Evolutionary conservation across 2,113 vertebrate species (phyloP).

Genomic region (Syngnathoides biaculeatus): DNA sequence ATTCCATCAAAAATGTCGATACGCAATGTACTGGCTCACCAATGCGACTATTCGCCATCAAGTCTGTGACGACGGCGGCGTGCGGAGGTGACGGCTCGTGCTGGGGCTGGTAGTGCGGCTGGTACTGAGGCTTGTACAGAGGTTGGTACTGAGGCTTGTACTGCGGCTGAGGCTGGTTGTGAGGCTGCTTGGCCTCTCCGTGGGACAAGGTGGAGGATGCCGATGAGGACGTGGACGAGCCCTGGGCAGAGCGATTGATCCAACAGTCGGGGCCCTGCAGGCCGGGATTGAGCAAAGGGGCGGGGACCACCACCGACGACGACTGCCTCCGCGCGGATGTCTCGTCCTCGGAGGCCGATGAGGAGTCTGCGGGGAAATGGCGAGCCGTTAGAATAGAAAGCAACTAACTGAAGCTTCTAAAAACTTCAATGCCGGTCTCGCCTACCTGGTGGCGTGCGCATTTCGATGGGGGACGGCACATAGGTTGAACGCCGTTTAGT

Average conservation of each 20-base stretch:
- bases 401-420: neutral
- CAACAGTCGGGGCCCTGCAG: conserved; percentile 91
- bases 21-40: conserved; percentile 70
- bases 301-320: conserved; percentile 76
- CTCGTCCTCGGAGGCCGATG: conserved; percentile 95
- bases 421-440: neutral
- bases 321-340: conserved; percentile 83
- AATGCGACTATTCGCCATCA: conserved; percentile 75
- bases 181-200: conserved; percentile 83
- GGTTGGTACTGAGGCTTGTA: conserved; percentile 60
- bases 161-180: conserved; percentile 51
- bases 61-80: conserved; percentile 41
- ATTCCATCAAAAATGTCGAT: neutral
- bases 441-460: conserved; percentile 91
- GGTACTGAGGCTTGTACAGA: conserved; percentile 48
- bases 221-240: conserved; percentile 96
- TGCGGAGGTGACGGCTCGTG: conserved; percentile 34
- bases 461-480: conserved; percentile 87
- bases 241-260: conserved; percentile 94
- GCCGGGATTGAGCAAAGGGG: conserved; percentile 75
- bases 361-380: conserved; percentile 82
- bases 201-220: conserved; percentile 97
- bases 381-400: neutral
- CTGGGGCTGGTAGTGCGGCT: conserved; percentile 63
- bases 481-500: conserved; percentile 92